Base-by-base conservation (phyloP, 2,797 vertebrate species). In the Neostethus bicornis region DNA sequence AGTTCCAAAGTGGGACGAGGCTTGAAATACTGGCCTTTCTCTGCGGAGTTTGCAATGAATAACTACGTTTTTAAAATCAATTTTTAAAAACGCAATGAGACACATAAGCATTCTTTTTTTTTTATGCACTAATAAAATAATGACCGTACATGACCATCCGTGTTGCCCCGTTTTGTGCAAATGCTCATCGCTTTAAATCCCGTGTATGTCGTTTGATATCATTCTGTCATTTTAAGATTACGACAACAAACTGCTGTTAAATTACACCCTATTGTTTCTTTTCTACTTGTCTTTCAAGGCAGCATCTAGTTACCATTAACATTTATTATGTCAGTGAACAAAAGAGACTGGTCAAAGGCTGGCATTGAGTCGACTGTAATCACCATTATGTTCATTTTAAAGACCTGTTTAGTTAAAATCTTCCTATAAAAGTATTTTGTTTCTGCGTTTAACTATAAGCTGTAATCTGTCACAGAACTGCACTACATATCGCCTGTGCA, bases 401-500 rank as follows among this genome's bases (percentile, higher is more conserved):
- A 38, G 4, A 7, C 9, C 5, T 31, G n/a, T 42, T 47, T 14
- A 28, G 49, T n/a, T n/a, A 48, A 19, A 7, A 16, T 4, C 17
- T 34, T 38, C 14, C 9, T 42, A n/a, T 23, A 32, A 17, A 47
- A 7, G 9, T n/a, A n/a, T n/a, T n/a, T n/a, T n/a, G n/a, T n/a
- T n/a, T n/a, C n/a, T n/a, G n/a, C n/a, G n/a, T n/a, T n/a, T n/a
- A n/a, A n/a, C n/a, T n/a, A n/a, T n/a, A n/a, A n/a, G n/a, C n/a
- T n/a, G n/a, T n/a, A n/a, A n/a, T n/a, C 5, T 61, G 14, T 90
- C 81, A n/a, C 83, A 96, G 96, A 86, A 96, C 94, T 2, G 89
- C 95, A 1, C 91, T 96, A 71, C 94, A 96, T 74, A 88, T 97
- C 50, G 94, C 94, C 59, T 97, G 94, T 69, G 93, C 94, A 41